phyloP scores from a whole-genome alignment of 2,797 vertebrate species.

The Xiphophorus birchmanni region DNA sequence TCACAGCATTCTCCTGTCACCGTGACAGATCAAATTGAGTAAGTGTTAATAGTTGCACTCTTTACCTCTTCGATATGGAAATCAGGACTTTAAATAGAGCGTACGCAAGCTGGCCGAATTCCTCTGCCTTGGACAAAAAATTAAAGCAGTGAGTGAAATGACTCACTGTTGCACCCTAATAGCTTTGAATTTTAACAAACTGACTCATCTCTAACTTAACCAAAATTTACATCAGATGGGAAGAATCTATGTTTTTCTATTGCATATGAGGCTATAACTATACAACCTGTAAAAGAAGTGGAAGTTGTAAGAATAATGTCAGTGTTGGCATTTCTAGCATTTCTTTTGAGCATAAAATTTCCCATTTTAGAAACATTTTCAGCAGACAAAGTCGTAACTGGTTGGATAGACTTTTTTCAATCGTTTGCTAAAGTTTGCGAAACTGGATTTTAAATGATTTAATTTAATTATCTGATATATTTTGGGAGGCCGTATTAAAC shows the following conservation, averaged over 20 bases:
- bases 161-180: background rate
- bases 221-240: background rate
- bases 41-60: conserved; percentile 24
- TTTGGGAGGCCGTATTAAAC: background rate
- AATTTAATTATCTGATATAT: background rate
- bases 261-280: background rate
- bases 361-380: background rate
- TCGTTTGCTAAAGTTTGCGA: background rate
- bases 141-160: background rate
- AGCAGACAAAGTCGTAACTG: background rate
- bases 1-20: background rate
- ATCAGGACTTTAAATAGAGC: conserved; percentile 42
- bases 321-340: background rate
- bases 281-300: background rate
- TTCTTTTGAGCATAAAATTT: background rate
- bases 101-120: background rate
- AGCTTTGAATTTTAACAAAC: background rate
- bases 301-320: background rate
- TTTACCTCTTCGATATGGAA: conserved; percentile 34
- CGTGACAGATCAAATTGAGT: background rate
- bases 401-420: background rate
- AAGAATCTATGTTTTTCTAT: conserved; percentile 3
- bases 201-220: background rate
- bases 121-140: background rate
- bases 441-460: background rate